Evolutionary conservation across 2,888 invertebrate species (phyloP), one percentile per base, ranked within the genome.

Genomic region (Cylloceria caligata): DNA sequence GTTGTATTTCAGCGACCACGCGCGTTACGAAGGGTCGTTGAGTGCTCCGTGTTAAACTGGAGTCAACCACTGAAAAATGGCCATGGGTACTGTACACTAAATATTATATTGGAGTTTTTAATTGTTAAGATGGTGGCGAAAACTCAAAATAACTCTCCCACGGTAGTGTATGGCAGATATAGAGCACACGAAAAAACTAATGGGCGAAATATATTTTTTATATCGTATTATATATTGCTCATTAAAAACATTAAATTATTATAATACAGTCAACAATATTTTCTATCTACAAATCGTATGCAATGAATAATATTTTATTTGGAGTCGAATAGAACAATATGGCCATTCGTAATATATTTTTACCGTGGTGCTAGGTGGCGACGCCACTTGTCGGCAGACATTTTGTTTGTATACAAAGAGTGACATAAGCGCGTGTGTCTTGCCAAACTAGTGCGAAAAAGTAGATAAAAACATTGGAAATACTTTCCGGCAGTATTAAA

Each of bases 31-130:
- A 85, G 88, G 88, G 86, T 85, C 84, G 87, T 85, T 83, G 86
- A 88, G 87, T 87, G 85, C 86, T 86, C 83, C 83, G 86, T 88
- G 89, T 89, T 89, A 89, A 89, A 89, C 85, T 83, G 86, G 86
- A 91, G 90, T 90, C 89, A 89, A 90, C 88, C 86, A 86, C 88
- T 90, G 89, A 90, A 91, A 91, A 91, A 91, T 88, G 88, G 86
- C 86, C 72, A 86, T 16, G 34, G 34, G 16, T 30, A 6, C 55
- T 30, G 30, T 34, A 2, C 16, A 9, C 34, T 52, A 9, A 1
- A 34, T 19, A 34, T 1, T 34, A 16, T 60, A 19, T 36, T 34
- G 16, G 19, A 34, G 36, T 34, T 36, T 3, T 3, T 60, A 60
- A 60, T 60, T 36, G 34, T 34, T 19, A 34, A 19, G 34, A 16